phyloP scores from a whole-genome alignment of 1,140 invertebrate species.

The Sarcophaga bullata region DNA sequence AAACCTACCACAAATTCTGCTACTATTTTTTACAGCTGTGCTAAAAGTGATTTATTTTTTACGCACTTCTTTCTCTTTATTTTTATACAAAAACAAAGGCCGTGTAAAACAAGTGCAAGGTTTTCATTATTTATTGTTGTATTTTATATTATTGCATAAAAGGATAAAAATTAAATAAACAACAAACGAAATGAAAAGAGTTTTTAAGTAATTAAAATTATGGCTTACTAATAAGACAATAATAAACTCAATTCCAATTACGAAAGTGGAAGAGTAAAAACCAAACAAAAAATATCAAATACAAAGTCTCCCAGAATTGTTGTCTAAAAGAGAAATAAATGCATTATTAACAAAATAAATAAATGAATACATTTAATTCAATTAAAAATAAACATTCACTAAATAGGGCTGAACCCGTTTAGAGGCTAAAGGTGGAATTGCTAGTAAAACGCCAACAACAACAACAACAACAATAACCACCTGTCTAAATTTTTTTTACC shows the following conservation, averaged over 20 bases:
- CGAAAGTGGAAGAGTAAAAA: no score
- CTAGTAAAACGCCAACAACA: neutral
- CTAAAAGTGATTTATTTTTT: neutral
- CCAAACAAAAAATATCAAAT: no score
- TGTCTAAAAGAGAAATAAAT: no score
- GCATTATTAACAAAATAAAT: neutral
- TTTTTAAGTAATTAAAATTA: neutral
- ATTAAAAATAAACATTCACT: neutral
- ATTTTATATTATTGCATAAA: constrained; percentile 10
- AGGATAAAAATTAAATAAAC: constrained; percentile 7
- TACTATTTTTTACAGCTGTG: neutral
- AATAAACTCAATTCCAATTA: no score
- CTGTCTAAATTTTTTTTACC: neutral
- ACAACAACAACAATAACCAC: neutral
- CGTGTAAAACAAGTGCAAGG: constrained; percentile 16
- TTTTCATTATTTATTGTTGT: constrained; percentile 7
- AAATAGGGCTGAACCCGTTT: neutral
- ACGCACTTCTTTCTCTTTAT: constrained; percentile 1
- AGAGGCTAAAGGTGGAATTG: no score
- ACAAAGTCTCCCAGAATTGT: no score
- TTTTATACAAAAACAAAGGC: constrained; percentile 3
- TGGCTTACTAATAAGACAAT: neutral
- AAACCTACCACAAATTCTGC: neutral
- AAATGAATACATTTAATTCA: neutral
- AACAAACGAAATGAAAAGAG: neutral